Evolutionary conservation across 2,888 invertebrate genomes (phyloP).

Genomic region (Microctonus aethiopoides): DNA sequence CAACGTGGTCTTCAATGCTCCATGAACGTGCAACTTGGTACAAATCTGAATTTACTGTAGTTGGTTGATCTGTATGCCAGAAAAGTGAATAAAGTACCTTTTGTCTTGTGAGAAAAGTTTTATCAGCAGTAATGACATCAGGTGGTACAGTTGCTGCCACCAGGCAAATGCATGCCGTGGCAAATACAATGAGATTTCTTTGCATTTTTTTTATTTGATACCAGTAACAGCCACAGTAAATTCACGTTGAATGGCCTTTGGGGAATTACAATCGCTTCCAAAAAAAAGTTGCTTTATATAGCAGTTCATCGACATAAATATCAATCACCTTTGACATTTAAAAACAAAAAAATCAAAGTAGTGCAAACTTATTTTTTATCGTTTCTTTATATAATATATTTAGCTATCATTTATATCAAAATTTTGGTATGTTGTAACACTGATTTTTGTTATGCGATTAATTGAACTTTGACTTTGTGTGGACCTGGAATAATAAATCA

Average conservation of each 20-base stretch:
- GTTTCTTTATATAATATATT: not conserved
- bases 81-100: constrained; percentile 68
- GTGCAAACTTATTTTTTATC: not conserved
- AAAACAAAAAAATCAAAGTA: not conserved
- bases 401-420: not conserved
- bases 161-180: constrained; percentile 65
- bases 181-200: constrained; percentile 64
- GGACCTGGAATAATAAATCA: not conserved
- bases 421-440: not conserved
- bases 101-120: constrained; percentile 66
- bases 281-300: constrained; percentile 24
- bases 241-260: not conserved
- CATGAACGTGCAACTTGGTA: constrained; percentile 51
- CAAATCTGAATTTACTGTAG: constrained; percentile 51
- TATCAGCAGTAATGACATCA: constrained; percentile 45
- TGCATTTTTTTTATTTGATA: not conserved
- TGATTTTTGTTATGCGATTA: not conserved
- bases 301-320: not conserved
- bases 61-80: constrained; percentile 66
- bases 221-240: not conserved
- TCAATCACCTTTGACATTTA: constrained; percentile 22
- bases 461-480: not conserved
- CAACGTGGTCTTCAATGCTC: constrained; percentile 48
- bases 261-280: not conserved
- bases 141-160: constrained; percentile 58